phyloP scores from a whole-genome alignment of 2,113 vertebrate genomes.

The Paramormyrops kingsleyae region DNA sequence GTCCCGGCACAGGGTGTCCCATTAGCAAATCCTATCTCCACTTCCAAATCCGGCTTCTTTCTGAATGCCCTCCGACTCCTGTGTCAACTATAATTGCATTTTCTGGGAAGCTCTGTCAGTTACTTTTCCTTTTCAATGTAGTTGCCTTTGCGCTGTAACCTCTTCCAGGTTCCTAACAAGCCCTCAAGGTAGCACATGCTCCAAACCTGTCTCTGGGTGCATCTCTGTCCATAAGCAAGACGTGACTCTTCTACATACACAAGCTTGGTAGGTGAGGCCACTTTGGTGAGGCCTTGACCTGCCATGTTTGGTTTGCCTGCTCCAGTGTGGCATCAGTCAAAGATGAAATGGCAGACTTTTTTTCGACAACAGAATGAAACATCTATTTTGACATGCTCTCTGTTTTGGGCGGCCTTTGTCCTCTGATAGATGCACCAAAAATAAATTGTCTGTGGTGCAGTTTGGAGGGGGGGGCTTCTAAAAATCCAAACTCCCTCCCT shows the following conservation, averaged over 20 bases:
- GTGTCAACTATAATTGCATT: background rate
- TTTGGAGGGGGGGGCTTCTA: background rate
- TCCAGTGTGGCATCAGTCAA: constrained; percentile 6
- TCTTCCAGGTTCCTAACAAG: background rate
- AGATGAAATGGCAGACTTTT: constrained; percentile 45
- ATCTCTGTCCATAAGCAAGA: background rate
- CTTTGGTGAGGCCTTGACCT: background rate
- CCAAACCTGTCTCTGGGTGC: background rate
- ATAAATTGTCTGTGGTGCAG: constrained; percentile 2
- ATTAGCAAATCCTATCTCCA: background rate
- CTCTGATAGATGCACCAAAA: constrained; percentile 33
- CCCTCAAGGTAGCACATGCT: background rate
- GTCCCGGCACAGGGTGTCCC: background rate
- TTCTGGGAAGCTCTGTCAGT: background rate
- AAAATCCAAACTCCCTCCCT: background rate
- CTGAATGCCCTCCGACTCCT: background rate
- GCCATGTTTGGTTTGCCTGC: constrained; percentile 16
- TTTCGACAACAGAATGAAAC: constrained; percentile 31
- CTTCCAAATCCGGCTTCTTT: background rate
- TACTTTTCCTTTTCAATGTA: background rate
- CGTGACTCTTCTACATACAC: background rate
- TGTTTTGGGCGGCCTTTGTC: constrained; percentile 31
- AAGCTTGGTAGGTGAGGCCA: background rate
- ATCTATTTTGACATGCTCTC: constrained; percentile 45
- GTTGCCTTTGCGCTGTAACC: background rate